Conservation (phyloP, 2,888 invertebrate genomes). For the Xylocampa areola region DNA sequence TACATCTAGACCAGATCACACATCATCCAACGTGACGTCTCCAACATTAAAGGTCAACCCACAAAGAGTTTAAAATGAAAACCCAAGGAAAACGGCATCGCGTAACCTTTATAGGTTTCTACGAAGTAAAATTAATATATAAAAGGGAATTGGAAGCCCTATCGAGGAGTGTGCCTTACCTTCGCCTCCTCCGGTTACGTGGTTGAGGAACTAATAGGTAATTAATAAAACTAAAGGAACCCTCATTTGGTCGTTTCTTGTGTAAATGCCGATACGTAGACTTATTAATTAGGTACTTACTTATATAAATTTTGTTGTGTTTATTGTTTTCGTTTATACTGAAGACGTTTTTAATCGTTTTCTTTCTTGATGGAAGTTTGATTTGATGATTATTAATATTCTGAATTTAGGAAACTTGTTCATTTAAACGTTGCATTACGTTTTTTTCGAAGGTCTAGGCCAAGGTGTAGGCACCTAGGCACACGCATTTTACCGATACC, state of each 20-base stretch:
- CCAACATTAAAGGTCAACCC: slow-evolving; percentile 3
- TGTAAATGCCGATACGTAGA: slow-evolving; percentile 5
- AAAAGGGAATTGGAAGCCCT: slow-evolving; percentile 48
- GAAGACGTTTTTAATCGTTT: no score
- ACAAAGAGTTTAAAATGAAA: slow-evolving; percentile 15
- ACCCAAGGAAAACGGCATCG: slow-evolving; percentile 2
- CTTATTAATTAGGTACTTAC: no score
- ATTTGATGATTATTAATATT: no score
- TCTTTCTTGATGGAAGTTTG: no score
- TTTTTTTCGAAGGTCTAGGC: no score
- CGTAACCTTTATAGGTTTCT: slow-evolving; percentile 20
- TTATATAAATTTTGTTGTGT: slow-evolving; percentile 9
- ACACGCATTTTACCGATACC: no score
- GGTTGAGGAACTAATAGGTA: slow-evolving; percentile 20
- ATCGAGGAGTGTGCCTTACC: slow-evolving; percentile 7
- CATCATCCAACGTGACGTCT: slow-evolving; percentile 17
- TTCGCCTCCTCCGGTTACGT: slow-evolving; percentile 35
- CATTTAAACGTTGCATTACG: no score
- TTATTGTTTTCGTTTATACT: no score
- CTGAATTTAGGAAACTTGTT: no score
- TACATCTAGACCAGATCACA: slow-evolving; percentile 1
- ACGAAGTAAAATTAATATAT: slow-evolving; percentile 1
- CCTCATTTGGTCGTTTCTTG: slow-evolving; percentile 2
- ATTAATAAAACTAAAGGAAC: slow-evolving; percentile 47
- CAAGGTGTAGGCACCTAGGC: no score